Base-by-base conservation (phyloP, 2,797 vertebrate species). In the Cetoscarus ocellatus region DNA sequence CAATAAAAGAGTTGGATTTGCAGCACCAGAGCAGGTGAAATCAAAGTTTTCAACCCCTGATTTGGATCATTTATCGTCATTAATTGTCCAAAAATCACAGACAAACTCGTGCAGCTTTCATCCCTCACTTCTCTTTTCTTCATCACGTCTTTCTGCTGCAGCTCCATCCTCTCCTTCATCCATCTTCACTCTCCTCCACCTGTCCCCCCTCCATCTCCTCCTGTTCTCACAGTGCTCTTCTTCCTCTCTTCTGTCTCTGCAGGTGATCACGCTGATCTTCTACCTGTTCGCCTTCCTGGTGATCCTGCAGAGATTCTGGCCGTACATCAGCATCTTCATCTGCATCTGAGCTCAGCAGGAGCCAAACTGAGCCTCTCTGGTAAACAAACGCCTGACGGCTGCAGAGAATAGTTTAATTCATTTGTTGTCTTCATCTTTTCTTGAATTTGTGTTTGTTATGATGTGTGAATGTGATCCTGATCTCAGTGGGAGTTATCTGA, bases 301-400 rank as follows among this genome's bases (percentile, higher is more conserved):
- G 80, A 86, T 95, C 87, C 91, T 95, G 52, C 94, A 94, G 85
- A 90, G 91, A 77, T 70, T 89, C 13, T 96, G 94, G 93, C 79
- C 77, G 76, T 92, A 85, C 79, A 86, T 94, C 70, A 80, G 91
- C 78, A 92, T 83, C 77, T 85, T 94, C 75, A 84, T 92, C 64
- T 90, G 77, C 77, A 89, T 88, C 71, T 94, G 92, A 91, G 87
- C 57, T 48, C 73, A 75, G 38, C 66, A 42, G 81, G 77, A 73
- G 48, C 57, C 64, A 19, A 34, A 10, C 0, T 42, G 42, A 49
- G 10, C 74, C 57, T 67, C 66, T 54, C 72, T 69, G 70, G 73
- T 59, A 47, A 69, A 34, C 80, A 35, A 70, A 27, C 27, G 4
- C 2, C 27, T 27, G 27, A 27, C 27, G 4, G 27, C 27, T 27